Evolutionary conservation across 2,888 invertebrate species (phyloP).

Genomic region (Metacarcinus magister): DNA sequence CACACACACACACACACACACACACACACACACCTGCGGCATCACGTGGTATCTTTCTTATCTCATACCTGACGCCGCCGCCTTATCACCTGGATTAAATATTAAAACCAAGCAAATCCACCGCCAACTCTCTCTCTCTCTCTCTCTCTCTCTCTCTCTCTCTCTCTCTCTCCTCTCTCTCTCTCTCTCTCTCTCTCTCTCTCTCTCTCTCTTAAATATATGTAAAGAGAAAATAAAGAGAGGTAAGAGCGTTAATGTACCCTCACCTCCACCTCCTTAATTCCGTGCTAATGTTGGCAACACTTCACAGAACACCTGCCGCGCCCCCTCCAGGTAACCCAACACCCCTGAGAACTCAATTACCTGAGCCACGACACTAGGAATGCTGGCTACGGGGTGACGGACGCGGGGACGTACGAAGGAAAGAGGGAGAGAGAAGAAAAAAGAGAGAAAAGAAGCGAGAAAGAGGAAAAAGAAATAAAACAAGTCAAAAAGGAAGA

Average conservation of each 20-base stretch:
- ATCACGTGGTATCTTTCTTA: too few relatives aligned
- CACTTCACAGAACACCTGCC: background rate
- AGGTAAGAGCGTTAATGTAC: background rate
- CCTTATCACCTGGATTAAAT: too few relatives aligned
- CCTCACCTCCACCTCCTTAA: background rate
- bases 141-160: too few relatives aligned
- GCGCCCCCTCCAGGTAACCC: background rate
- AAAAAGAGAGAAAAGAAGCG: background rate
- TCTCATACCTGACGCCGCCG: too few relatives aligned
- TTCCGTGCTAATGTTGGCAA: background rate
- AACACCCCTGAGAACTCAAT: conserved; percentile 26
- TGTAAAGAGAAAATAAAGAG: background rate
- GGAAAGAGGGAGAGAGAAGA: background rate
- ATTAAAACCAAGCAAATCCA: too few relatives aligned
- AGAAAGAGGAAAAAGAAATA: background rate
- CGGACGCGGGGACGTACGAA: too few relatives aligned
- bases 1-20: too few relatives aligned
- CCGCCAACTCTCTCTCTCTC: too few relatives aligned
- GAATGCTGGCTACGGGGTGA: background rate
- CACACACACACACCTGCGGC: too few relatives aligned
- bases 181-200: conserved; percentile 55
- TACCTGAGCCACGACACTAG: background rate
- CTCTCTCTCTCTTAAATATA: conserved; percentile 10
- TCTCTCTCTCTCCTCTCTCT: too few relatives aligned
- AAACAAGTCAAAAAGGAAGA: background rate